Conservation (phyloP, 2,797 vertebrate species). For the Onychomys leucogaster region DNA sequence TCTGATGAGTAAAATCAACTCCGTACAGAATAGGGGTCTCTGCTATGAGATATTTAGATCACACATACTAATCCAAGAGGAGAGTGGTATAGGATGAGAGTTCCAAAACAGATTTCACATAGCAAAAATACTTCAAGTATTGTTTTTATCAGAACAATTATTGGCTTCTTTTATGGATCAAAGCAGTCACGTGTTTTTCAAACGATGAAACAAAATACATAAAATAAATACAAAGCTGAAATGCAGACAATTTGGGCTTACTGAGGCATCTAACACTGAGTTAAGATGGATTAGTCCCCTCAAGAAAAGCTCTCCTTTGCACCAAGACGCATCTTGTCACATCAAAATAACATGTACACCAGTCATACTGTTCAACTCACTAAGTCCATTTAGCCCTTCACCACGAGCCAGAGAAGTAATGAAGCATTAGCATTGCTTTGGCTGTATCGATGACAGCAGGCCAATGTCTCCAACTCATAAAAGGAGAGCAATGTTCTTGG, state of each 20-base stretch:
- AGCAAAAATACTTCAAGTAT: constrained; percentile 68
- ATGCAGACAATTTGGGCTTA: constrained; percentile 59
- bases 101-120: constrained; percentile 66
- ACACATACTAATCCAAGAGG: constrained; percentile 69
- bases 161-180: constrained; percentile 70
- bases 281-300: constrained; percentile 51
- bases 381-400: background rate
- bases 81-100: constrained; percentile 63
- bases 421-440: constrained; percentile 20
- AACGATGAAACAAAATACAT: constrained; percentile 69
- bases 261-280: constrained; percentile 62
- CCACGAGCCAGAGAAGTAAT: constrained; percentile 37
- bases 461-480: background rate
- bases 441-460: constrained; percentile 26
- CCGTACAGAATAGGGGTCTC: constrained; percentile 67
- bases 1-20: constrained; percentile 75
- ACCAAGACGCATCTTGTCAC: constrained; percentile 19
- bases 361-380: constrained; percentile 29
- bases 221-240: constrained; percentile 70
- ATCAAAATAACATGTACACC: constrained; percentile 47
- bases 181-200: constrained; percentile 74
- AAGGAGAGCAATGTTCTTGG: background rate
- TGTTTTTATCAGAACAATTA: constrained; percentile 78
- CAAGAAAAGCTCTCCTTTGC: constrained; percentile 58
- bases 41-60: constrained; percentile 57